Base-by-base conservation (phyloP, 2,113 vertebrate genomes). In the Notiomystis cincta region DNA sequence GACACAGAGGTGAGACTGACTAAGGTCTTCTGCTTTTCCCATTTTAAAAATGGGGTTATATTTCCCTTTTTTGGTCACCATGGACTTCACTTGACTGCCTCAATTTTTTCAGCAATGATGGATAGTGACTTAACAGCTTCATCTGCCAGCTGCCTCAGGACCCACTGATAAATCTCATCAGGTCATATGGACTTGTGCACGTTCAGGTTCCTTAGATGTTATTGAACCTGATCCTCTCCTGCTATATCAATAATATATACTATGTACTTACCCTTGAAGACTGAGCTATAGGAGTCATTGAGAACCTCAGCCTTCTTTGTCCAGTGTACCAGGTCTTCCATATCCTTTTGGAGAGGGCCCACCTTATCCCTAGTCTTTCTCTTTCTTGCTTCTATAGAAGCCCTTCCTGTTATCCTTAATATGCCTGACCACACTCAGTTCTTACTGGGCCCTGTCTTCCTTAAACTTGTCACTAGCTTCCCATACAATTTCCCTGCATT, bases 21-120 rank as follows among this genome's bases (percentile, higher is more conserved):
- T 35, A 30, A 80, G 56, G 7, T 12, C 30, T 64, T 64, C 27
- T 45, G 25, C 5, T 56, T 42, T 64, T 40, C 21, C 7, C 13
- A 35, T 80, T 71, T 64, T 18, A 35, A 62, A 71, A 56, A 35
- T 10, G 31, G 6, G 6, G 2, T 42, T 72, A 42, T 48, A 57
- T 10, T 33, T 80, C 42, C 5, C 0, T 27, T 56, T 48, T 72
- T 21, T 2, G 0, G 17, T 35, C 35, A 35, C 31, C 25, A 27
- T 14, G 14, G 42, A 35, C 31, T 71, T 64, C 30, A 35, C 24
- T 14, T 35, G 9, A 48, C 25, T 48, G 31, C 9, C 42, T 31
- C 2, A 15, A 23, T 18, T 80, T 64, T 72, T 64, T 72, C 14
- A 23, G 13, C 12, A 64, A 5, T 37, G 25, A 50, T 27, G 22